Base-by-base conservation (phyloP, 1,140 invertebrate genomes). In the Drosophila azteca region DNA sequence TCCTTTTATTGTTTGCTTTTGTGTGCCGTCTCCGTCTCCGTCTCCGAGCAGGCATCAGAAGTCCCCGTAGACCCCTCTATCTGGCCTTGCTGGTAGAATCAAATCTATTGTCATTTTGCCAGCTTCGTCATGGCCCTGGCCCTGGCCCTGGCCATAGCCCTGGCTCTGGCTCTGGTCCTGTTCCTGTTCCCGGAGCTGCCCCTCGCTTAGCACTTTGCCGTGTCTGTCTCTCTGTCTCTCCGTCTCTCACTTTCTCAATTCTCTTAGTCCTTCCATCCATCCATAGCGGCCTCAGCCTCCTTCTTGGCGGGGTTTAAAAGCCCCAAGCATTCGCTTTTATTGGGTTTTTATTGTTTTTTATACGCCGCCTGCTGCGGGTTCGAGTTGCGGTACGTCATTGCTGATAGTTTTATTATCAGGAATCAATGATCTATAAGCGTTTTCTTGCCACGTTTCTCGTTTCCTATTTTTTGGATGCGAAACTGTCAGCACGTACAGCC, bases 301-400 rank as follows among this genome's bases (percentile, higher is more conserved):
- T 66, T 73, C 72, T 48, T 64, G 57, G 76, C 77, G 57, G 61
- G 73, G 77, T 81, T 88, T 79, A 83, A 87, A 88, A 88, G 83
- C 83, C 71, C 80, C 81, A 48, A 88, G 83, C 79, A 77, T 79
- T 88, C 70, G 79, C 75, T 79, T 87, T 87, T 87, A 87, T 87
- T 88, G 83, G 88, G 83, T 88, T 87, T 87, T 87, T 87, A 87
- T 87, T 87, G 83, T 87, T 87, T 87, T 87, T 88, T 88, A 87
- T 87, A 72, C 66, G 63, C 64, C 67, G 68, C 43, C 51, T 26
- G 39, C 64, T 72, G 45, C 60, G 53, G 26, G 41, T 41, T 70
- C 51, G n/a, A 60, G 58, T 54, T 68, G 70, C 51, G 70, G 45
- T 77, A 57, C 70, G 65, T 64, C 65, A 62, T 24, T 51, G 79